phyloP scores from a whole-genome alignment of 1,140 invertebrate genomes.

The Drosophila jambulina region DNA sequence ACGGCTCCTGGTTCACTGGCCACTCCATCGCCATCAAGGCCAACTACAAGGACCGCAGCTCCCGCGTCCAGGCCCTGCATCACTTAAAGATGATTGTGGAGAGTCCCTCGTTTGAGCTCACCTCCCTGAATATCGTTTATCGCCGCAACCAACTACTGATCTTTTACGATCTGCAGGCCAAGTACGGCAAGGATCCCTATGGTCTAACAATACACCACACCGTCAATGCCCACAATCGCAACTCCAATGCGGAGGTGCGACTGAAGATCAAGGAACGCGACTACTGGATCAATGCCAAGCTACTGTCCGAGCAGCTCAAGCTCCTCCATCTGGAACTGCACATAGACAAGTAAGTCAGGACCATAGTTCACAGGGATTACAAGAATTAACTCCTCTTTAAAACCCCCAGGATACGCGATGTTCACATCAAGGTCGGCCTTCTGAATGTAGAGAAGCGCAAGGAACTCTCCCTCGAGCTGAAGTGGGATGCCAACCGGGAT shows the following conservation, averaged over 20 bases:
- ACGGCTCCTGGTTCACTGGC: conserved; percentile 92
- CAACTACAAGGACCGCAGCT: conserved; percentile 90
- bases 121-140: conserved; percentile 88
- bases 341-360: conserved; percentile 89
- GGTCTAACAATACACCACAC: conserved; percentile 69
- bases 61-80: conserved; percentile 87
- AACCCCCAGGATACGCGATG: conserved; percentile 88
- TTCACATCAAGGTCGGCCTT: conserved; percentile 88
- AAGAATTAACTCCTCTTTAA: background rate
- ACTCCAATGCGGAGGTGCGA: conserved; percentile 87
- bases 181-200: conserved; percentile 80
- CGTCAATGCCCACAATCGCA: conserved; percentile 84
- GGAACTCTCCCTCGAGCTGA: conserved; percentile 89
- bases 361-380: rapidly evolving
- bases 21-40: conserved; percentile 89
- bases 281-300: conserved; percentile 87
- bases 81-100: conserved; percentile 89
- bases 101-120: conserved; percentile 89
- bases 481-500: conserved; percentile 94
- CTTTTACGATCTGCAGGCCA: conserved; percentile 69
- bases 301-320: conserved; percentile 69
- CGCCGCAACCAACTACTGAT: conserved; percentile 85
- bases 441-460: conserved; percentile 87
- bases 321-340: conserved; percentile 87
- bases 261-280: conserved; percentile 88